A percentile compares a stretch with the other conserved stretches of the same genome.
phyloP scores from a whole-genome alignment of 2,113 vertebrate species.

The Otis tarda region DNA sequence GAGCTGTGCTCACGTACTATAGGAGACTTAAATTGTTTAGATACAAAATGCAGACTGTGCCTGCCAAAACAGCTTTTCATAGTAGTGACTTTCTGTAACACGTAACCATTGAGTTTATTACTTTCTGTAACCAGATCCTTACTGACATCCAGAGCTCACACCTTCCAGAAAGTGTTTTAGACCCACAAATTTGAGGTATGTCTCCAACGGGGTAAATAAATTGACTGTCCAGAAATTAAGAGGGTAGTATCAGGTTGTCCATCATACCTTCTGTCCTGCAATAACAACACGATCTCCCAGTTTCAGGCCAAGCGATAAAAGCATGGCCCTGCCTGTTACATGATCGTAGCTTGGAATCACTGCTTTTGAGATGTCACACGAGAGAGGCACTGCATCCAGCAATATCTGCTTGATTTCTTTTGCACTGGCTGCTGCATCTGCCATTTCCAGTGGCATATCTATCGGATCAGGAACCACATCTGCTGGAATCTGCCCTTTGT shows the following conservation, averaged over 20 bases:
- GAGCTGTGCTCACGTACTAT: not conserved
- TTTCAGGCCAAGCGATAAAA: conserved; percentile 83
- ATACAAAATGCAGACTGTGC: not conserved
- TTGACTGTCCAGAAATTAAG: not conserved
- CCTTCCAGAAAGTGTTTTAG: not conserved
- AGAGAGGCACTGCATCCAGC: conserved; percentile 80
- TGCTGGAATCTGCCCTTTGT: conserved; percentile 87
- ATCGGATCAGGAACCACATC: conserved; percentile 93
- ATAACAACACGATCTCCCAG: conserved; percentile 94
- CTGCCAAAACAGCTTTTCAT: not conserved
- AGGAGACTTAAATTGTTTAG: not conserved
- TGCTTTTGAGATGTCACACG: conserved; percentile 69
- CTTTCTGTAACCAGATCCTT: not conserved
- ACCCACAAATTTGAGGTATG: not conserved
- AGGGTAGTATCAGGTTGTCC: not conserved
- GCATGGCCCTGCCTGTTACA: conserved; percentile 76
- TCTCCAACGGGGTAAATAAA: not conserved
- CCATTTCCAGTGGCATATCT: conserved; percentile 95
- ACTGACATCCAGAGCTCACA: not conserved
- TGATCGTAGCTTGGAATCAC: conserved; percentile 68
- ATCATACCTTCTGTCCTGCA: conserved; percentile 92
- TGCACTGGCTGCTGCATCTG: conserved; percentile 88
- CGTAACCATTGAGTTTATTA: not conserved
- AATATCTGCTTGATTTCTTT: conserved; percentile 89
- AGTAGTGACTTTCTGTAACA: not conserved